Evolutionary conservation across 2,113 vertebrate species (phyloP).

Genomic region (Climacteris rufus): DNA sequence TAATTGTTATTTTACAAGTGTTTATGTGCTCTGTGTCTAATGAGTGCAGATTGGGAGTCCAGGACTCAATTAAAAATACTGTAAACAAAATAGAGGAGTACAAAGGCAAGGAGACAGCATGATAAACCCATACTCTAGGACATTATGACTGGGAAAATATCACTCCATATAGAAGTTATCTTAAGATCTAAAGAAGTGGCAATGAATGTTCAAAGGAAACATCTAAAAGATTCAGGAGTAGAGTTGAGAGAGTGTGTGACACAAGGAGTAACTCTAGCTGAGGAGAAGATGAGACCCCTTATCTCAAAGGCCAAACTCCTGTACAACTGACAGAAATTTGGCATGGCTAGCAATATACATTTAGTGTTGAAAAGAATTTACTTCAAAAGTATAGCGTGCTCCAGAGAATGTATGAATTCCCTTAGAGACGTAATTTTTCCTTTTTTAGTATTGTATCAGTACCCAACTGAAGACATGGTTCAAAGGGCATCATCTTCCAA

Average conservation of each 20-base stretch:
- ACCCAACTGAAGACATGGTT: background rate
- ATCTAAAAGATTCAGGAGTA: background rate
- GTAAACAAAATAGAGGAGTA: conserved; percentile 26
- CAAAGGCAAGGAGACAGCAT: background rate
- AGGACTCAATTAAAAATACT: conserved; percentile 56
- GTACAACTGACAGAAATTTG: background rate
- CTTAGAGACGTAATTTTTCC: background rate
- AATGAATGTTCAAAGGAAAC: background rate
- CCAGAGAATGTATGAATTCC: background rate
- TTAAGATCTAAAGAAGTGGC: background rate
- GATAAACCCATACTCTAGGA: background rate
- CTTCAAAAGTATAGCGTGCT: background rate
- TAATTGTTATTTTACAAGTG: conserved; percentile 51
- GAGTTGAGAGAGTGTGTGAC: background rate
- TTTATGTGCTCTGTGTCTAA: conserved; percentile 41
- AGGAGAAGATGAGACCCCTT: background rate
- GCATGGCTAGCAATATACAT: background rate
- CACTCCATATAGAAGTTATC: background rate
- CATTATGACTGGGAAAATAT: background rate
- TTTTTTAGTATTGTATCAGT: background rate
- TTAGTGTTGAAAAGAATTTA: background rate
- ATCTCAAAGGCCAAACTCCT: background rate
- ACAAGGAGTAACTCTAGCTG: background rate
- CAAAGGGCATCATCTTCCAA: background rate
- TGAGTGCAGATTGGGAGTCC: conserved; percentile 46